A percentile compares a stretch with the other conserved stretches of the same genome.
Conservation (phyloP, 2,797 vertebrate genomes). For the Mycteria americana region DNA sequence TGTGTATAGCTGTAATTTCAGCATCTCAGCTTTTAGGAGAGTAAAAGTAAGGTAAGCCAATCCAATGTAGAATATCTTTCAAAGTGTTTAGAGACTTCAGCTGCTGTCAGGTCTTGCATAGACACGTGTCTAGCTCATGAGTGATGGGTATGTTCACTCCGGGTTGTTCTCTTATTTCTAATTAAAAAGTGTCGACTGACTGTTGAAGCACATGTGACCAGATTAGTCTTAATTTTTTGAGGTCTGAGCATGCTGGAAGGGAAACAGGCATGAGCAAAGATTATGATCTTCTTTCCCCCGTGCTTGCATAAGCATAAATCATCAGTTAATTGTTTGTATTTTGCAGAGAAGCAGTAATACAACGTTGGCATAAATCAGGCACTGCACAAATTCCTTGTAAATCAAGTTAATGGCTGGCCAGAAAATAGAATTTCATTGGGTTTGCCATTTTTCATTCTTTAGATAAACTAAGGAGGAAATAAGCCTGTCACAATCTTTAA, state of each 20-base stretch:
- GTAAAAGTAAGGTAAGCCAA: not conserved
- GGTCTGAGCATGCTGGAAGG: not conserved
- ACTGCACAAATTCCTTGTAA: not conserved
- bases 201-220: not conserved
- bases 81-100: not conserved
- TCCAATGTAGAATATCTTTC: not conserved
- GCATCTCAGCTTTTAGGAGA: not conserved
- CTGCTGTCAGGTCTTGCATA: not conserved
- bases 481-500: constrained; percentile 9
- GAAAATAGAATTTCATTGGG: constrained; percentile 3
- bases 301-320: not conserved
- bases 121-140: not conserved
- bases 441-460: constrained; percentile 17
- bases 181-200: not conserved
- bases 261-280: not conserved
- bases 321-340: constrained; percentile 2
- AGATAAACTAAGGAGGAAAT: constrained; percentile 20
- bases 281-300: not conserved
- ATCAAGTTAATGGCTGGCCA: constrained; percentile 9
- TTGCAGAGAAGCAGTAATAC: not conserved
- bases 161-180: not conserved
- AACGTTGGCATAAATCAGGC: not conserved
- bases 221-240: not conserved
- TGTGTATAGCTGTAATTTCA: not conserved
- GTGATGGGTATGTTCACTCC: not conserved